Conservation (phyloP, 2,113 vertebrate genomes). For the Corythornis cristatus region DNA sequence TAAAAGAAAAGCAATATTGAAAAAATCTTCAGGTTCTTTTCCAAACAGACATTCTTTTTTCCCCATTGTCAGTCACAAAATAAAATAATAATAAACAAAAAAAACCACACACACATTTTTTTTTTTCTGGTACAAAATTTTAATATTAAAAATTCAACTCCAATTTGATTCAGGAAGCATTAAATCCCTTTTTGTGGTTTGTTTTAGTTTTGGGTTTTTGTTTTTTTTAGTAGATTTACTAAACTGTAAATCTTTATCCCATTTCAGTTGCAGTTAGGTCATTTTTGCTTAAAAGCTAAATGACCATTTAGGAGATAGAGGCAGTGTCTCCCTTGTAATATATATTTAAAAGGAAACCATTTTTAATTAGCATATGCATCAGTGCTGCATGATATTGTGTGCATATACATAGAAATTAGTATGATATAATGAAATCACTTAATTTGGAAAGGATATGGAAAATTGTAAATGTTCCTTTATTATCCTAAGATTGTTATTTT, state of each 20-base stretch:
- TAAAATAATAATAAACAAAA: no score
- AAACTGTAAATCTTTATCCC: background rate
- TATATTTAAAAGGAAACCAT: background rate
- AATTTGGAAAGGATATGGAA: background rate
- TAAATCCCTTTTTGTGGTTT: background rate
- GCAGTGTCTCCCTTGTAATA: background rate
- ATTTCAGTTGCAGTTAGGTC: background rate
- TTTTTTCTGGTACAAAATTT: background rate
- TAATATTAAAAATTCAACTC: background rate
- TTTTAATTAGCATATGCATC: background rate
- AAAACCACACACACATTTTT: background rate
- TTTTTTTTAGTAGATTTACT: background rate
- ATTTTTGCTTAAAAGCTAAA: conserved; percentile 13
- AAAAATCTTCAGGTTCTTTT: background rate
- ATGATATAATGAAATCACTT: background rate
- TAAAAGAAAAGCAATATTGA: background rate
- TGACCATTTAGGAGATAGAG: background rate
- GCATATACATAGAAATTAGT: background rate
- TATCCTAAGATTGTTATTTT: background rate
- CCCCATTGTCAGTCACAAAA: background rate
- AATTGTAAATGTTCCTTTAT: background rate
- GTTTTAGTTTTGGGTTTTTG: background rate
- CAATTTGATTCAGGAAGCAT: background rate
- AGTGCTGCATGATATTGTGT: background rate
- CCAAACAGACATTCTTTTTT: background rate